Conservation (phyloP, 2,888 invertebrate genomes). For the Drosophila fungiperda region DNA sequence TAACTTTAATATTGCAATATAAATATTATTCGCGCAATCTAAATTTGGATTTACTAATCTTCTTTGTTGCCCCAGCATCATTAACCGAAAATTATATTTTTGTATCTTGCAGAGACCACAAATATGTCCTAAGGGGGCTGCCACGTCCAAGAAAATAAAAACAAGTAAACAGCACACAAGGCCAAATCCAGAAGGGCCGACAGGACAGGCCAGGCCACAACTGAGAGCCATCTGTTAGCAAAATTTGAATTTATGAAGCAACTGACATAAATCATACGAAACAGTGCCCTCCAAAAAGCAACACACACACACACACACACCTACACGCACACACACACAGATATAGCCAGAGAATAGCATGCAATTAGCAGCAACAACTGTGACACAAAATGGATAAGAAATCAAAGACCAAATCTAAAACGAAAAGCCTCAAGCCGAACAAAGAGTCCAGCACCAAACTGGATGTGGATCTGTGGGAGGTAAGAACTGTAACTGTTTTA, state of each 20-base stretch:
- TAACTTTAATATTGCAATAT: neutral
- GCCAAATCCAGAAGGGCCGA: conserved; percentile 19
- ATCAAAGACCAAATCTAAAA: conserved; percentile 78
- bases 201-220: conserved; percentile 22
- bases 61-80: neutral
- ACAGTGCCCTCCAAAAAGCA: conserved; percentile 22
- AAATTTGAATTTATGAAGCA: conserved; percentile 54
- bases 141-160: conserved; percentile 4
- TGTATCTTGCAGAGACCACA: conserved; percentile 22
- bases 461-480: conserved; percentile 84
- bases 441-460: conserved; percentile 82
- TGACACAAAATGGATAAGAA: conserved; percentile 69
- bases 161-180: conserved; percentile 15
- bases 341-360: conserved; percentile 33
- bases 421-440: conserved; percentile 79
- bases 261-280: conserved; percentile 57
- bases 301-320: neutral
- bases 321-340: neutral
- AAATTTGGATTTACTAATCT: neutral
- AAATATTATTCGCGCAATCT: neutral
- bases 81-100: conserved; percentile 13
- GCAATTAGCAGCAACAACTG: conserved; percentile 48
- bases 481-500: conserved; percentile 39
- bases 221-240: conserved; percentile 40
- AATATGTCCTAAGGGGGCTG: conserved; percentile 36